A percentile compares a stretch with the other conserved stretches of the same genome.
Conservation (phyloP, 2,888 invertebrate species). For the Xiphydria camelus region DNA sequence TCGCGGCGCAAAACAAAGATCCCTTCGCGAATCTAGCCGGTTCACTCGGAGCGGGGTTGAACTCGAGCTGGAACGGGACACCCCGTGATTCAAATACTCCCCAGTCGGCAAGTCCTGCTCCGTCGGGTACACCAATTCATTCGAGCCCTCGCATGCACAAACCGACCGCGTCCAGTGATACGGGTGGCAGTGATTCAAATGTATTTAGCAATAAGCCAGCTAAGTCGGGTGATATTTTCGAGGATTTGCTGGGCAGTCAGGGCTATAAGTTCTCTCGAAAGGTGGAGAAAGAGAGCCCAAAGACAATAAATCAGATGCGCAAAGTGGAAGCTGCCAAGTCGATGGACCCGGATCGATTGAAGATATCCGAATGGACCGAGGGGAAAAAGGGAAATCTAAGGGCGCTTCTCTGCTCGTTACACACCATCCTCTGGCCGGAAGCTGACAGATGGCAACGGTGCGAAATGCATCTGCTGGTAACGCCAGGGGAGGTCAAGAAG, state of each 20-base stretch:
- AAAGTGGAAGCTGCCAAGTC: slow-evolving; percentile 83
- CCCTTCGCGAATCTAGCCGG: slow-evolving; percentile 74
- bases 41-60: slow-evolving; percentile 48
- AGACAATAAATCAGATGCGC: slow-evolving; percentile 91
- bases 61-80: slow-evolving; percentile 55
- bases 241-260: slow-evolving; percentile 87
- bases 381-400: slow-evolving; percentile 97
- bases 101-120: slow-evolving; percentile 51
- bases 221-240: slow-evolving; percentile 74
- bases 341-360: slow-evolving; percentile 91
- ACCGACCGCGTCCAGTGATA: slow-evolving; percentile 32
- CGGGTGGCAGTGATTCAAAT: slow-evolving; percentile 33
- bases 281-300: slow-evolving; percentile 74
- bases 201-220: slow-evolving; percentile 35
- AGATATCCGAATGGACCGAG: slow-evolving; percentile 82
- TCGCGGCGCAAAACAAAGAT: slow-evolving; percentile 62
- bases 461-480: slow-evolving; percentile 93
- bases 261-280: slow-evolving; percentile 76
- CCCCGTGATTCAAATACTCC: slow-evolving; percentile 53
- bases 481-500: slow-evolving; percentile 92
- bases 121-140: slow-evolving; percentile 58
- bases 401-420: slow-evolving; percentile 91
- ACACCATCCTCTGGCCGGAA: slow-evolving; percentile 85
- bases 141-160: slow-evolving; percentile 55
- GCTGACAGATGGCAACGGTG: slow-evolving; percentile 91